Evolutionary conservation across 2,797 vertebrate species (phyloP), one percentile per base, ranked within the genome.

Genomic region (Fringilla coelebs): DNA sequence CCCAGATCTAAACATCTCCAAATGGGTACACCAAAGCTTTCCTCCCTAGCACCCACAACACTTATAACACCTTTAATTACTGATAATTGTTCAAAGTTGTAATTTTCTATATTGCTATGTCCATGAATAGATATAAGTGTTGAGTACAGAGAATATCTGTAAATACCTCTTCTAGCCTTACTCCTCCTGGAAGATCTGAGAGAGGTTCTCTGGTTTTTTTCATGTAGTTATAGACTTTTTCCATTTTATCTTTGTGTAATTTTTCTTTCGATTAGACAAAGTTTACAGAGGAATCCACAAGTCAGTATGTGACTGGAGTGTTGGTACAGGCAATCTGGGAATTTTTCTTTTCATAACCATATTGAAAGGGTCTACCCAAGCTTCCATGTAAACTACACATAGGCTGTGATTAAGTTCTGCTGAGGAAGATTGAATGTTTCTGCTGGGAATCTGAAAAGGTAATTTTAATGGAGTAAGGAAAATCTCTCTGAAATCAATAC

Each of bases 401-500:
- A 74, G 65, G 9, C 20, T 70, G 45, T 45, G 66, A 90, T 58
- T 89, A 85, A 80, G 41, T 93, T 87, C 46, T 88, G 58, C 77
- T 92, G 62, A 85, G 70, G 9, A 72, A 93, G 68, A 83, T 0
- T 84, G 79, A 88, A 38, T 55, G 60, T 52, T 91, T 38, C 85
- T 90, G 72, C 55, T 77, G 51, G 94, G 68, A 92, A 70, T 61
- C 60, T 85, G 72, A 88, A 88, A 95, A 82, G 54, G 43, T 66
- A 80, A 60, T 95, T 88, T 80, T 78, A 78, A 83, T 54, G 49
- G 63, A 85, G 40, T 87, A 75, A 76, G 57, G 71, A 75, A 92
- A 95, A 85, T n/a, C 5, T 91, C 68, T 85, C 88, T 76, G 85
- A 96, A 94, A 96, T 93, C 75, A 79, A 79, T 81, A 86, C 63